Percentiles rank a stretch among this genome's conserved stretches.
Conservation (phyloP, 2,888 invertebrate species). For the Tridacna gigas region DNA sequence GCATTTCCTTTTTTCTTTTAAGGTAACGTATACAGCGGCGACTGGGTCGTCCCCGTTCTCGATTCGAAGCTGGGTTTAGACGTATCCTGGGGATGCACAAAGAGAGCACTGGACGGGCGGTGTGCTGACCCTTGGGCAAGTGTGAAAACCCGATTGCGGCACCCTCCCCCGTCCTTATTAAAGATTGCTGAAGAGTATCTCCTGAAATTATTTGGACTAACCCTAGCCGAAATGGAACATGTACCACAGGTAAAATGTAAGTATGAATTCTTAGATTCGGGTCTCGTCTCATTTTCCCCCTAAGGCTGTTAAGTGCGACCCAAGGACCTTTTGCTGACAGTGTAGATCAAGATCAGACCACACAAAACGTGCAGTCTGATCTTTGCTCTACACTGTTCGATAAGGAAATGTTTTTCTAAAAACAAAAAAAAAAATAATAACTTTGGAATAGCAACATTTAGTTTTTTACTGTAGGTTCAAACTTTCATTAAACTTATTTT, state of each 20-base stretch:
- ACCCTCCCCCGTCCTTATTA: not conserved
- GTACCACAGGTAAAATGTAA: not conserved
- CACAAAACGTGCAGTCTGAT: too few relatives aligned
- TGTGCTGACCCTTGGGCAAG: not conserved
- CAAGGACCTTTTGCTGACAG: too few relatives aligned
- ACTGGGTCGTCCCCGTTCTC: not conserved
- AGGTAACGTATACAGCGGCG: conserved; percentile 5
- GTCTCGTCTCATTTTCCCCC: too few relatives aligned
- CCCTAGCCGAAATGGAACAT: not conserved
- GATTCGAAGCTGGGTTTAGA: conserved; percentile 5
- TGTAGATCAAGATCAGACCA: too few relatives aligned
- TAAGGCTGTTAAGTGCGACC: too few relatives aligned
- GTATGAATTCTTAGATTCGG: not conserved
- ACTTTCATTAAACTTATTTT: too few relatives aligned
- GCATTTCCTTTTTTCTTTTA: not conserved
- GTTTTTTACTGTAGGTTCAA: too few relatives aligned
- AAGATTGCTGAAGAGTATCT: not conserved
- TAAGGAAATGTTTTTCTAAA: too few relatives aligned
- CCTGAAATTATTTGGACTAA: not conserved
- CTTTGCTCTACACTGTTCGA: too few relatives aligned
- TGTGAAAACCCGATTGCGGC: not conserved
- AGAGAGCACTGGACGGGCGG: not conserved
- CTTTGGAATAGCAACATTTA: too few relatives aligned
- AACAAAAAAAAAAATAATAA: too few relatives aligned
- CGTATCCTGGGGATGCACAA: conserved; percentile 8